Percentiles rank a stretch among this genome's conserved stretches.
Evolutionary conservation across 2,797 vertebrate species (phyloP).

Genomic region (Ceryle rudis): DNA sequence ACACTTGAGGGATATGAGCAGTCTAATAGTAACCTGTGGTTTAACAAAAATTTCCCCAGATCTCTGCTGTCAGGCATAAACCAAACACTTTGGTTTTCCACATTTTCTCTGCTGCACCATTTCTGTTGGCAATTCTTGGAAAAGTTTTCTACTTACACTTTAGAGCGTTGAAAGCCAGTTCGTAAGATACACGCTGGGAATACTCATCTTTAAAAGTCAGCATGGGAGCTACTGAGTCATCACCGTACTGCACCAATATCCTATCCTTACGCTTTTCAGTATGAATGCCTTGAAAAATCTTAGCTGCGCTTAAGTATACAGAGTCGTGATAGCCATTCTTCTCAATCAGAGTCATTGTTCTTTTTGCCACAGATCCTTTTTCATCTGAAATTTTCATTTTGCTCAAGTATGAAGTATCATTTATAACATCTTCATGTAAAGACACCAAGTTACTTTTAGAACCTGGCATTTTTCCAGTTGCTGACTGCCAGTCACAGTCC

Average conservation of each 20-base stretch:
- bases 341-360: not conserved
- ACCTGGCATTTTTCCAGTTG: slow-evolving; percentile 50
- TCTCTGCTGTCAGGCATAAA: not conserved
- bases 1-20: not conserved
- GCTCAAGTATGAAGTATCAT: slow-evolving; percentile 38
- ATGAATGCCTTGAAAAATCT: slow-evolving; percentile 86
- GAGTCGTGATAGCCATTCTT: slow-evolving; percentile 78
- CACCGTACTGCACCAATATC: slow-evolving; percentile 81
- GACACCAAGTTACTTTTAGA: not conserved
- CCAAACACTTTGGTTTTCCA: not conserved
- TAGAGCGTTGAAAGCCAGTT: slow-evolving; percentile 88
- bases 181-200: slow-evolving; percentile 77
- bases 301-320: slow-evolving; percentile 85
- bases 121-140: not conserved
- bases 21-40: not conserved
- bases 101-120: not conserved
- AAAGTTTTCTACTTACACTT: slow-evolving; percentile 87
- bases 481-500: not conserved
- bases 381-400: slow-evolving; percentile 37
- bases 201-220: slow-evolving; percentile 75
- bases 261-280: slow-evolving; percentile 77
- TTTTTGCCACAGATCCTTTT: not conserved
- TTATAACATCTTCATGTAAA: not conserved
- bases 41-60: not conserved
- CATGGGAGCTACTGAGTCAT: not conserved